These are phyloP conservation scores for Maconellicoccus hirsutus DNA, from an alignment of 1,140 invertebrate genomes.

Conservation along the genomic window DNA sequence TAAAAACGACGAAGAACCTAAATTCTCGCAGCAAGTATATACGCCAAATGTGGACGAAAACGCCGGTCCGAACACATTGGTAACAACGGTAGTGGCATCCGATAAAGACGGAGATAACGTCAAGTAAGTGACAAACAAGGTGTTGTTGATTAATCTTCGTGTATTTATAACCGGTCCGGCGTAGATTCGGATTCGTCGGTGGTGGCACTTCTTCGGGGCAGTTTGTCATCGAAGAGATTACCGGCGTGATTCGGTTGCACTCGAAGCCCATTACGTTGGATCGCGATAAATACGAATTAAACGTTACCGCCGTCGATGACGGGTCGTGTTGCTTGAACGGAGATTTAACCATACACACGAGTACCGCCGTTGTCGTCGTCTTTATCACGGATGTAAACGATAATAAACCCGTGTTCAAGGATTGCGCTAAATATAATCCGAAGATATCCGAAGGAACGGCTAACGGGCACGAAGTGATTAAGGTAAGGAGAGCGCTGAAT, in stretches of 20 bases:
- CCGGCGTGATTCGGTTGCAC: conserved; percentile 81
- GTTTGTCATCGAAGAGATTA: conserved; percentile 90
- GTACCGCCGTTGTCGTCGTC: conserved; percentile 88
- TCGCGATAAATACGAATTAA: conserved; percentile 81
- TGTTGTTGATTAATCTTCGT: neutral
- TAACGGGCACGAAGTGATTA: conserved; percentile 83
- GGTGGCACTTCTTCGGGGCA: conserved; percentile 78
- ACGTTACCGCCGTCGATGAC: conserved; percentile 88
- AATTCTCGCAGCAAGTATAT: conserved; percentile 91
- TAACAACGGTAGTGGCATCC: conserved; percentile 86
- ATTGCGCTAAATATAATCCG: conserved; percentile 79
- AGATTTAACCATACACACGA: conserved; percentile 72
- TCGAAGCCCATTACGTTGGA: conserved; percentile 72
- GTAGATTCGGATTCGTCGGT: conserved; percentile 79
- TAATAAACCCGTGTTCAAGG: conserved; percentile 87
- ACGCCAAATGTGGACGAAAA: conserved; percentile 93
- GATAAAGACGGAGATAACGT: conserved; percentile 94
- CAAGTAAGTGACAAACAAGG: conserved; percentile 27
- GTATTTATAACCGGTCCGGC: neutral
- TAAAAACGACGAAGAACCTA: conserved; percentile 91
- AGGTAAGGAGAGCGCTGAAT: conserved; percentile 37
- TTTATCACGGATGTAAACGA: conserved; percentile 95
- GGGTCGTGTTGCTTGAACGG: conserved; percentile 84
- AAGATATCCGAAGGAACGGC: conserved; percentile 86
- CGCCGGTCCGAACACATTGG: conserved; percentile 82